These are phyloP conservation scores for Sicus ferrugineus DNA, from an alignment of 2,888 invertebrate genomes.

Conservation along the genomic window DNA sequence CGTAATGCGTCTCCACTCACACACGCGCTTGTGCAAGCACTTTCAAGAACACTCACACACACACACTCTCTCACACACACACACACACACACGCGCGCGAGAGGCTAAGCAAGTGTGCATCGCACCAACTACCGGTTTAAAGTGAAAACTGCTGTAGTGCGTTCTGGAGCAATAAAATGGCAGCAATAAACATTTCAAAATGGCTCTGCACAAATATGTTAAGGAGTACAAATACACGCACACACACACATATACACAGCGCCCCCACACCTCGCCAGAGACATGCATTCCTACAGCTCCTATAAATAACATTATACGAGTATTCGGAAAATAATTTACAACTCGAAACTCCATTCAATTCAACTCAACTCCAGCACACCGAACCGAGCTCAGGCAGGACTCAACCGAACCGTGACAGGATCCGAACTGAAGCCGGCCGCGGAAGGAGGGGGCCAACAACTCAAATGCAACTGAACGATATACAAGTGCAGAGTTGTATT, in stretches of 20 bases:
- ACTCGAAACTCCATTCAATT: slow-evolving; percentile 6
- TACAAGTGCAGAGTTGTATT: neutral
- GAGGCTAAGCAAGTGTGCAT: neutral
- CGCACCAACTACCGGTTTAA: slow-evolving; percentile 3
- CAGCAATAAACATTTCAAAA: neutral
- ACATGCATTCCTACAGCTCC: neutral
- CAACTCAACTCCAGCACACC: neutral
- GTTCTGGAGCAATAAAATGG: neutral
- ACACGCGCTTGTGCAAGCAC: too few species aligned
- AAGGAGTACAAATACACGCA: neutral
- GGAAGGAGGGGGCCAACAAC: neutral
- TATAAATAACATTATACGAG: slow-evolving; percentile 7
- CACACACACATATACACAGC: neutral
- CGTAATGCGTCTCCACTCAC: too few species aligned
- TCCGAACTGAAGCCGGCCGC: neutral
- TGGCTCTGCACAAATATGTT: neutral
- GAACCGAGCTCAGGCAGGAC: neutral
- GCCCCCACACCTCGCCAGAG: neutral
- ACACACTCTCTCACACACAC: neutral
- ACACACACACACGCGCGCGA: neutral
- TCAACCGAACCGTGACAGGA: neutral
- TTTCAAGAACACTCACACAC: neutral
- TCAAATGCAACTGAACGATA: neutral
- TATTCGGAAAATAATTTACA: slow-evolving; percentile 16
- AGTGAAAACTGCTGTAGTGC: slow-evolving; percentile 19